Evolutionary conservation across 2,797 vertebrate genomes (phyloP).

Genomic region (Microhierax caerulescens): DNA sequence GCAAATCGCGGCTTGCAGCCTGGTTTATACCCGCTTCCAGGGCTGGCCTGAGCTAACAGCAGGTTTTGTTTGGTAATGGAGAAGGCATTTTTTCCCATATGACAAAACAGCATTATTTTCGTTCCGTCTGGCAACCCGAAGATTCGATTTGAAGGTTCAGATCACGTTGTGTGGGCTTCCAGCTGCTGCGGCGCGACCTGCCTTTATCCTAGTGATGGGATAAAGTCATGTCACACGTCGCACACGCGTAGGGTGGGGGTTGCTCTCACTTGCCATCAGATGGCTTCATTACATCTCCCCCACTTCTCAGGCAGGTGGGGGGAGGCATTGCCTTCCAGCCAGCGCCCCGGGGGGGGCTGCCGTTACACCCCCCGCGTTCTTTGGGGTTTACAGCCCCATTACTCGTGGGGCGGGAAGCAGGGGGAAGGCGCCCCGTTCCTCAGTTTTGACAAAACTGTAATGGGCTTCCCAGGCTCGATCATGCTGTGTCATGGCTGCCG

Average conservation of each 20-base stretch:
- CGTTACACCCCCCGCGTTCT: fast-evolving
- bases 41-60: background rate
- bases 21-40: background rate
- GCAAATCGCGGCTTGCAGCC: background rate
- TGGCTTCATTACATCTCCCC: background rate
- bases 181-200: background rate
- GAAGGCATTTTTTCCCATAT: constrained; percentile 33
- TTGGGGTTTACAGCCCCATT: background rate
- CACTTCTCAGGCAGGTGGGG: background rate
- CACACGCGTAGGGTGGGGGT: background rate
- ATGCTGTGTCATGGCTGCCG: background rate
- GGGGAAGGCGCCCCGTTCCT: background rate
- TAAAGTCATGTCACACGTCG: background rate
- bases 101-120: constrained; percentile 3
- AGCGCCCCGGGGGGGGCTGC: background rate
- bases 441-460: background rate
- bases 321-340: background rate
- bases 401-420: fast-evolving
- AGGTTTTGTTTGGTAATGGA: background rate
- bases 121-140: background rate
- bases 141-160: background rate
- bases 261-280: background rate
- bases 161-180: background rate
- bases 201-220: background rate
- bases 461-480: background rate